Percentiles rank a stretch among this genome's conserved stretches.
phyloP scores from a whole-genome alignment of 2,888 invertebrate genomes.

The Trissolcus japonicus region DNA sequence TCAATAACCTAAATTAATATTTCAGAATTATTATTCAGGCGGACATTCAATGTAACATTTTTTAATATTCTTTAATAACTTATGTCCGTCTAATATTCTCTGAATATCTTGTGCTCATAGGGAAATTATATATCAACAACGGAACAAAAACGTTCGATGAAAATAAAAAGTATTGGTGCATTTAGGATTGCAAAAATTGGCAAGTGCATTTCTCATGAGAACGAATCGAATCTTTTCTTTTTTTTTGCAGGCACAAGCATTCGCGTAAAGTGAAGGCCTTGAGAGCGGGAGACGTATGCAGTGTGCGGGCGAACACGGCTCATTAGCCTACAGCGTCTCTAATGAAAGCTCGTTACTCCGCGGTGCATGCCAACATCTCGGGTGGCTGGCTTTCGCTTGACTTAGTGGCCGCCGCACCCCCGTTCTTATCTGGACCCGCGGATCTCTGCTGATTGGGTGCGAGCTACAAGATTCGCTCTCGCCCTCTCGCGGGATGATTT shows the following conservation, averaged over 20 bases:
- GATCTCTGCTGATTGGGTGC: slow-evolving; percentile 75
- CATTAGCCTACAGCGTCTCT: slow-evolving; percentile 76
- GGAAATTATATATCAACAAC: too few relatives aligned
- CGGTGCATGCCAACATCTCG: slow-evolving; percentile 65
- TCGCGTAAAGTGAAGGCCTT: slow-evolving; percentile 53
- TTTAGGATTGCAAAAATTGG: neutral
- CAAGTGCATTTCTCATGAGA: slow-evolving; percentile 41
- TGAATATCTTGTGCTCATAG: too few relatives aligned
- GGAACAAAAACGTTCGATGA: too few relatives aligned
- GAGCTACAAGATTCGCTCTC: slow-evolving; percentile 74
- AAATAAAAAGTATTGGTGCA: neutral
- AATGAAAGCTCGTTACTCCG: slow-evolving; percentile 75
- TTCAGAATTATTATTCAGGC: too few relatives aligned
- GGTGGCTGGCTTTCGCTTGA: slow-evolving; percentile 64
- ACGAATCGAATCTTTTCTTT: slow-evolving; percentile 30
- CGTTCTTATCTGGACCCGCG: slow-evolving; percentile 70
- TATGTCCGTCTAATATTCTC: too few relatives aligned
- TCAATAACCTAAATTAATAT: too few relatives aligned
- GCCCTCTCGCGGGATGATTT: slow-evolving; percentile 61
- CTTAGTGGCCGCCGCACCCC: slow-evolving; percentile 67
- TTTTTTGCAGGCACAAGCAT: slow-evolving; percentile 36
- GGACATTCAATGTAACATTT: too few relatives aligned
- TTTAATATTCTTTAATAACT: too few relatives aligned
- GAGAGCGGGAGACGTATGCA: slow-evolving; percentile 33
- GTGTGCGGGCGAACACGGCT: slow-evolving; percentile 69